Evolutionary conservation across 1,140 invertebrate genomes (phyloP).

Genomic region (Papilio machaon): DNA sequence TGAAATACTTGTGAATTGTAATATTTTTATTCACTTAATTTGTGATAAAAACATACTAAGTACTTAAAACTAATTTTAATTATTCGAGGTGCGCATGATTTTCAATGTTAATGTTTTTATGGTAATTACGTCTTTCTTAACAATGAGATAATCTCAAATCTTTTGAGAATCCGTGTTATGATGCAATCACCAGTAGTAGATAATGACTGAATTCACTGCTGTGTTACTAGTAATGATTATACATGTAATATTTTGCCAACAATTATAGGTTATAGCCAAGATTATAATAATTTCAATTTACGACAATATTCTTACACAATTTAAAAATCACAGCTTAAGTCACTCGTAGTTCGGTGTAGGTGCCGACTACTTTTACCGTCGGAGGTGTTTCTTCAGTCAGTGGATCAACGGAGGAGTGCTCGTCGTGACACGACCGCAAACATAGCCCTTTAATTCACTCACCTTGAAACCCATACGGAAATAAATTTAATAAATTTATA

Average conservation of each 20-base stretch:
- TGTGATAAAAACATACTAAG: not conserved
- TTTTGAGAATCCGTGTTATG: conserved; percentile 1
- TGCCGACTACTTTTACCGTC: no score
- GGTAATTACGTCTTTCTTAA: conserved; percentile 18
- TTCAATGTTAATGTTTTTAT: not conserved
- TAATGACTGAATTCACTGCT: not conserved
- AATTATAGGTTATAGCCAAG: not conserved
- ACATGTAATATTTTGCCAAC: not conserved
- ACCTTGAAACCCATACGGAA: no score
- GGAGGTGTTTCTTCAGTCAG: no score
- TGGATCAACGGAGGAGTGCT: no score
- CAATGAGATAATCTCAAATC: conserved; percentile 13
- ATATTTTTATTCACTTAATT: not conserved
- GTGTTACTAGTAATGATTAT: not conserved
- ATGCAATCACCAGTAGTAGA: conserved; percentile 7
- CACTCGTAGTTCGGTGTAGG: no score
- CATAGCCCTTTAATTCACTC: no score
- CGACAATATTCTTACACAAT: no score
- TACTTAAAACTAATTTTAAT: not conserved
- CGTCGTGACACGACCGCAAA: no score
- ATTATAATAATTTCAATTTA: no score
- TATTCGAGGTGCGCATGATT: not conserved
- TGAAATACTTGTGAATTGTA: not conserved
- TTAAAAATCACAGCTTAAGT: no score
- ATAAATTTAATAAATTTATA: no score